Evolutionary conservation across 2,797 vertebrate genomes (phyloP), one percentile per base, ranked within the genome.

Genomic region (Lagorchestes hirsutus): DNA sequence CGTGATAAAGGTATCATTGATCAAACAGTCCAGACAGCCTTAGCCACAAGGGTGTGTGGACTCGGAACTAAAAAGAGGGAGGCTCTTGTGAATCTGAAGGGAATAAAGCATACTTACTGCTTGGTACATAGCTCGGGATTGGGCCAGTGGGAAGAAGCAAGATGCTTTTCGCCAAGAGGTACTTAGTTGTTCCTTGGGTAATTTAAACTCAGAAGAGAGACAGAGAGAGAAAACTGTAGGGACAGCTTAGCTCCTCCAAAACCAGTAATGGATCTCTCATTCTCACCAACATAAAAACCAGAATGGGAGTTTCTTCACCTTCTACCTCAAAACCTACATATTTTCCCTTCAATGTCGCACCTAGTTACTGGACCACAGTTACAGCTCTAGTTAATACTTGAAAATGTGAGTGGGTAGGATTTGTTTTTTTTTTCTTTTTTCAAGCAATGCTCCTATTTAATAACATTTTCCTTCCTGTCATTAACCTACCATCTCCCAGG

Each of bases 11-110:
- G 95, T 97, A 97, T 96, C 98, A 97, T 98, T 97, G 97, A 97
- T 97, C 98, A 98, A 96, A 98, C 98, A 58, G 97, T 98, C 98
- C 97, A 98, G 98, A 98, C 97, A 98, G 54, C 94, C 97, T 98
- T 94, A 91, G 95, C 97, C 97, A 14, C 93, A 93, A 97, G 91
- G 90, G 91, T 91, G 57, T 94, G 16, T 54, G 94, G 92, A 94
- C 16, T 2, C 82, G 94, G 93, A 95, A 55, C 90, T 92, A 90
- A 34, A 90, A 52, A 90, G 82, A 90, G 90, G 27, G 93, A 97
- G n/a, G 16, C 56, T 95, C 54, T 96, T 59, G 93, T 96, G 97
- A 98, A 98, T 98, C 93, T 50, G 95, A 97, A 97, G 96, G 98
- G 96, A 97, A 97, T 97, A 97, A 97, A 97, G 95, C 1, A 57